Evolutionary conservation across 1,140 invertebrate genomes (phyloP).

Genomic region (Pseudomyrmex pallidus): DNA sequence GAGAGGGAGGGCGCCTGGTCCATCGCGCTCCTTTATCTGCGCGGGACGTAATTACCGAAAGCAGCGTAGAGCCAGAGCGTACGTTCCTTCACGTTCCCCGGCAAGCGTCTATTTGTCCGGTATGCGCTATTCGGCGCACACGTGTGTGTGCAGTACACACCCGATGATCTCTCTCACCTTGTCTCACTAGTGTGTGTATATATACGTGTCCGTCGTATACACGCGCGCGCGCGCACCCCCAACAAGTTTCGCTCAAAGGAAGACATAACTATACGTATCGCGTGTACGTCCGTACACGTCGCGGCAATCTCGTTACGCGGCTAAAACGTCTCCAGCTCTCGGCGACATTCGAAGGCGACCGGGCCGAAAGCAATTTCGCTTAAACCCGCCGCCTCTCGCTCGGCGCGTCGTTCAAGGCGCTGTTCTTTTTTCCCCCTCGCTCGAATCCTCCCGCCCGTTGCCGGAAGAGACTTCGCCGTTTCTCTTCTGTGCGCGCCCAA

Average conservation of each 20-base stretch:
- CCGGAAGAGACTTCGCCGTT: not conserved
- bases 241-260: slow-evolving; percentile 55
- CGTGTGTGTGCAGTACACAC: not conserved
- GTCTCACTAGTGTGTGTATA: too few relatives aligned
- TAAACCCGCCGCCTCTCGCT: slow-evolving; percentile 45
- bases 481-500: not conserved
- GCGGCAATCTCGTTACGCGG: slow-evolving; percentile 66
- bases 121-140: not conserved
- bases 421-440: slow-evolving; percentile 8
- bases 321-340: slow-evolving; percentile 49
- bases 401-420: not conserved
- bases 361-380: slow-evolving; percentile 68
- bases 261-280: slow-evolving; percentile 26
- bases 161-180: slow-evolving; percentile 2
- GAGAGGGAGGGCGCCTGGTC: not conserved
- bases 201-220: not conserved
- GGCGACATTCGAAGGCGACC: slow-evolving; percentile 47
- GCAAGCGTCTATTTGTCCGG: slow-evolving; percentile 14
- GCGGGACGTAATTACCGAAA: not conserved
- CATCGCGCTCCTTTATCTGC: not conserved
- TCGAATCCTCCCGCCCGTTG: not conserved
- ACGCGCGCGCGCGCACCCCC: slow-evolving; percentile 4
- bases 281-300: not conserved
- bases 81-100: too few relatives aligned
- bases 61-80: not conserved